These are phyloP conservation scores for Rhyacichthys aspro DNA, from an alignment of 2,797 vertebrate species.

Conservation along the genomic window DNA sequence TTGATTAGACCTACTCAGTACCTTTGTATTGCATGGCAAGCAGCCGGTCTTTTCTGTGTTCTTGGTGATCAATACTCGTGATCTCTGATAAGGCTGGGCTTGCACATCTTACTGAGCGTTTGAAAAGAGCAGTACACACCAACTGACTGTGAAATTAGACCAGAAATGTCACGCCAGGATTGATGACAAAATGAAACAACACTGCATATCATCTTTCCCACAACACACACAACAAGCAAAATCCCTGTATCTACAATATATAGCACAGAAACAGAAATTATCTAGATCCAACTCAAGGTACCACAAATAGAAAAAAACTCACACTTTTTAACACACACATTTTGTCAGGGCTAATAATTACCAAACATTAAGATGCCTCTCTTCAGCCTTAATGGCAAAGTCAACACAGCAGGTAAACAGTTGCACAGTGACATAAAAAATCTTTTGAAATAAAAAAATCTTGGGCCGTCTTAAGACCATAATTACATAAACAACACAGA, in stretches of 20 bases:
- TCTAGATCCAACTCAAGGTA: neutral
- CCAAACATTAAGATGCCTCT: no score
- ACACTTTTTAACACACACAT: no score
- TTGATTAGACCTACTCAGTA: constrained; percentile 71
- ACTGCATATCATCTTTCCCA: constrained; percentile 27
- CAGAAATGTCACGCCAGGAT: constrained; percentile 38
- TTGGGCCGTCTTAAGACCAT: constrained; percentile 24
- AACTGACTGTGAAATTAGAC: constrained; percentile 54
- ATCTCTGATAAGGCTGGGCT: constrained; percentile 54
- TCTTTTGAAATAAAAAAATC: constrained; percentile 46
- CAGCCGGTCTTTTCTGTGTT: constrained; percentile 55
- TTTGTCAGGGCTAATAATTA: no score
- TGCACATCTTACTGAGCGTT: constrained; percentile 59
- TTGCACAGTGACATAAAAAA: constrained; percentile 62
- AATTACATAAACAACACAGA: neutral
- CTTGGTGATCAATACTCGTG: constrained; percentile 65
- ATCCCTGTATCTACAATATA: constrained; percentile 2
- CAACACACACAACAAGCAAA: constrained; percentile 29
- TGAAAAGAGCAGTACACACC: constrained; percentile 55
- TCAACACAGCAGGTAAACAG: constrained; percentile 45
- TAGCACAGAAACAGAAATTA: constrained; percentile 5
- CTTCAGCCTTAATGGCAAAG: constrained; percentile 25
- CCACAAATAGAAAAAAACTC: no score
- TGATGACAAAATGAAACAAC: constrained; percentile 53
- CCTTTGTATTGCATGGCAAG: constrained; percentile 68